These are phyloP conservation scores for Orthosia cruda DNA, from an alignment of 2,888 invertebrate genomes.

Conservation along the genomic window DNA sequence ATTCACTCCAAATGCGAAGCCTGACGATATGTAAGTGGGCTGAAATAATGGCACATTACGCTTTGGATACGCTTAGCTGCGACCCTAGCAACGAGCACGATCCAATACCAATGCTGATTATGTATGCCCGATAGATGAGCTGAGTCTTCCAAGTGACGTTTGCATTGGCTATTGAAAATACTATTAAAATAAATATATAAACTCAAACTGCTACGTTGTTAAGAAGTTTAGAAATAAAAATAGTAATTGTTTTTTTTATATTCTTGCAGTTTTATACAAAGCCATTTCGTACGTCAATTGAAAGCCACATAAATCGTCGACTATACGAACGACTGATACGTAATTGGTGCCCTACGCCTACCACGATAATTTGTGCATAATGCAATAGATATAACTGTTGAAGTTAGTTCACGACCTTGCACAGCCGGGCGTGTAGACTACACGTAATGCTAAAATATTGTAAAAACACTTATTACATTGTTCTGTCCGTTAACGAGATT, in stretches of 20 bases:
- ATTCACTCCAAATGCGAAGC: conserved; percentile 85
- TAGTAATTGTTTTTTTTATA: not conserved
- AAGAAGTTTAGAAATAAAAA: too few species aligned
- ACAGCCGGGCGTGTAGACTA: conserved; percentile 84
- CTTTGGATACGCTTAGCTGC: conserved; percentile 86
- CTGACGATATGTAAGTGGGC: conserved; percentile 89
- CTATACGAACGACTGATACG: conserved; percentile 71
- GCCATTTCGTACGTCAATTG: conserved; percentile 65
- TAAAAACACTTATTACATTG: conserved; percentile 76
- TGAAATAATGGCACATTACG: conserved; percentile 68
- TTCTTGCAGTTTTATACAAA: not conserved
- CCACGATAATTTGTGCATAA: conserved; percentile 80
- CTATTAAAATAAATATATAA: not conserved
- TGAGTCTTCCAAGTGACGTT: conserved; percentile 70
- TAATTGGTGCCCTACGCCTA: conserved; percentile 76
- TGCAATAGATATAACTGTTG: conserved; percentile 76
- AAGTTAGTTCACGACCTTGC: conserved; percentile 83
- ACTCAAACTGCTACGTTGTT: not conserved
- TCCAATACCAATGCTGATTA: conserved; percentile 75
- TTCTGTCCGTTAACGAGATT: conserved; percentile 78
- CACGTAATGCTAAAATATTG: conserved; percentile 79
- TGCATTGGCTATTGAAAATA: conserved; percentile 56
- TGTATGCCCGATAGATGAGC: conserved; percentile 73
- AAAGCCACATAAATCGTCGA: conserved; percentile 64
- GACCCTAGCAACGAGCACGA: conserved; percentile 84